phyloP scores from a whole-genome alignment of 2,888 invertebrate species.

The Watsonalla cultraria region DNA sequence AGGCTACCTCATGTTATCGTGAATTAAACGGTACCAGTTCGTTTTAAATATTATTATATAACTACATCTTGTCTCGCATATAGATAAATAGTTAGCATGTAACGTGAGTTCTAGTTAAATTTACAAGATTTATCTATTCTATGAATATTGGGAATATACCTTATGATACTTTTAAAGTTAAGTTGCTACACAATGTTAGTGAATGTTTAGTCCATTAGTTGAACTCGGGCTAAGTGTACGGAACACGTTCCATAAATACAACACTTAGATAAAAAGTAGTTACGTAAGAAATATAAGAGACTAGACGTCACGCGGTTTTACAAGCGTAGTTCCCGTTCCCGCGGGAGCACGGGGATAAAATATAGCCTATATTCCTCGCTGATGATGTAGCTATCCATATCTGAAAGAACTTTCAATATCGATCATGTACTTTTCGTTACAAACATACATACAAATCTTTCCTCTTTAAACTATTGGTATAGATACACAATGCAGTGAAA shows the following conservation, averaged over 20 bases:
- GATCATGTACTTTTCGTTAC: too few relatives aligned
- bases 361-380: too few relatives aligned
- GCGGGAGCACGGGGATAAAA: too few relatives aligned
- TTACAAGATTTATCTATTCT: slow-evolving; percentile 32
- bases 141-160: slow-evolving; percentile 27
- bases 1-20: slow-evolving; percentile 65
- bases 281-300: too few relatives aligned
- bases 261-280: too few relatives aligned
- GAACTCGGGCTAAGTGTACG: background rate
- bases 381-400: too few relatives aligned
- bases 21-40: slow-evolving; percentile 34
- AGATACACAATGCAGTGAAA: too few relatives aligned
- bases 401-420: too few relatives aligned
- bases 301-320: too few relatives aligned
- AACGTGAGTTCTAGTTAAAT: slow-evolving; percentile 34
- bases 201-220: slow-evolving; percentile 14
- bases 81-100: slow-evolving; percentile 16
- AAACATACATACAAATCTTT: too few relatives aligned
- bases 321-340: too few relatives aligned
- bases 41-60: slow-evolving; percentile 6
- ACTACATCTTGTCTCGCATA: slow-evolving; percentile 5
- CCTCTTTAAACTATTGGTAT: too few relatives aligned
- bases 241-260: background rate
- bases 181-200: slow-evolving; percentile 24
- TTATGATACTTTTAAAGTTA: slow-evolving; percentile 32